Percentiles rank a stretch among this genome's conserved stretches.
These are phyloP conservation scores for Chromobotia macracanthus DNA, from an alignment of 2,797 vertebrate genomes.

Conservation along the genomic window DNA sequence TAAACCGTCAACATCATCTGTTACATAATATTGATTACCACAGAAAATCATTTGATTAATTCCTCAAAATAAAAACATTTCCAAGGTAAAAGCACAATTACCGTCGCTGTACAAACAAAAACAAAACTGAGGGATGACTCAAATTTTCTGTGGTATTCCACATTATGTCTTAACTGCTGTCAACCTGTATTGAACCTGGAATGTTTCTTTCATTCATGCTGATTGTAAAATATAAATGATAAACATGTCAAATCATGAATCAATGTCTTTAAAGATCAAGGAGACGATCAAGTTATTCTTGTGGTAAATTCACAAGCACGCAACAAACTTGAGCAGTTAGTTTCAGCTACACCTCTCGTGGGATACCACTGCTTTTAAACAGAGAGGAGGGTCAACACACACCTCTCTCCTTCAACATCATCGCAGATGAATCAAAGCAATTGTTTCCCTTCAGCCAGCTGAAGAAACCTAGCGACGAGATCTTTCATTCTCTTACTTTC, in stretches of 20 bases:
- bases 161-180: neutral
- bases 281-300: slow-evolving; percentile 17
- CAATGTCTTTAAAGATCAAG: slow-evolving; percentile 12
- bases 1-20: neutral
- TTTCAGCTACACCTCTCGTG: neutral
- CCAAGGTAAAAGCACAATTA: neutral
- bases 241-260: slow-evolving; percentile 19
- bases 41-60: too few relatives aligned
- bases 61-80: too few relatives aligned
- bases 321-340: slow-evolving; percentile 18
- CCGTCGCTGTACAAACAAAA: neutral
- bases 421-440: slow-evolving; percentile 7
- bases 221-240: neutral
- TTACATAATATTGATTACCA: too few relatives aligned
- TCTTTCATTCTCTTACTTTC: slow-evolving; percentile 58
- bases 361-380: slow-evolving; percentile 7
- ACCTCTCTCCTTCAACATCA: neutral
- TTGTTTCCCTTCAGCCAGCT: slow-evolving; percentile 1
- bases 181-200: neutral
- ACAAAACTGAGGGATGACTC: neutral
- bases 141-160: neutral
- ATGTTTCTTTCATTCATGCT: neutral
- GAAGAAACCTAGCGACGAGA: neutral
- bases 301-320: slow-evolving; percentile 32
- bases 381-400: neutral